Evolutionary conservation across 1,140 invertebrate species (phyloP).

Genomic region (Bombus waltoni): DNA sequence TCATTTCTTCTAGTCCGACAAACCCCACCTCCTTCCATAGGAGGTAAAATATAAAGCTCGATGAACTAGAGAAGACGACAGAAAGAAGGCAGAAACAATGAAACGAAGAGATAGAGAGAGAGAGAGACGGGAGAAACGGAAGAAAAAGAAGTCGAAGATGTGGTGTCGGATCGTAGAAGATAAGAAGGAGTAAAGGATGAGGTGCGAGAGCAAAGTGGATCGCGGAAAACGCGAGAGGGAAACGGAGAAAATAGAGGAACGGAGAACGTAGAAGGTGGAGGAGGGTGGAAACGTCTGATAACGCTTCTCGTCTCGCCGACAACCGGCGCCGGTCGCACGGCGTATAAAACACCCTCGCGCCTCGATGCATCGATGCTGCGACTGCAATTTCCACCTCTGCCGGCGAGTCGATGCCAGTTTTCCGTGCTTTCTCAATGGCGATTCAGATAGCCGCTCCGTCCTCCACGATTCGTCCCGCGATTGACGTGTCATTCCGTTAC

Average conservation of each 20-base stretch:
- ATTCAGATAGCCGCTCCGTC: background rate
- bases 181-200: slow-evolving; percentile 27
- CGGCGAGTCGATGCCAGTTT: slow-evolving; percentile 18
- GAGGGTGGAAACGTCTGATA: slow-evolving; percentile 52
- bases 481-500: background rate
- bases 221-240: slow-evolving; percentile 11
- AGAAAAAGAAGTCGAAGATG: background rate
- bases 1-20: no score
- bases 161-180: slow-evolving; percentile 15
- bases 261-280: background rate
- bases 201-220: background rate
- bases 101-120: background rate
- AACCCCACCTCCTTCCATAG: no score
- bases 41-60: no score
- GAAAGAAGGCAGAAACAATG: no score
- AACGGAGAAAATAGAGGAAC: background rate
- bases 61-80: no score
- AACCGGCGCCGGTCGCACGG: slow-evolving; percentile 54
- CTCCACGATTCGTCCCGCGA: slow-evolving; percentile 28
- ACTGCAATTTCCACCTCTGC: slow-evolving; percentile 55
- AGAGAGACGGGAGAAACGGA: background rate
- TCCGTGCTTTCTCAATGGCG: background rate
- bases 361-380: slow-evolving; percentile 52
- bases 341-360: slow-evolving; percentile 53
- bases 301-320: slow-evolving; percentile 54